Evolutionary conservation across 2,888 invertebrate species (phyloP).

Genomic region (Eilema griseolum): DNA sequence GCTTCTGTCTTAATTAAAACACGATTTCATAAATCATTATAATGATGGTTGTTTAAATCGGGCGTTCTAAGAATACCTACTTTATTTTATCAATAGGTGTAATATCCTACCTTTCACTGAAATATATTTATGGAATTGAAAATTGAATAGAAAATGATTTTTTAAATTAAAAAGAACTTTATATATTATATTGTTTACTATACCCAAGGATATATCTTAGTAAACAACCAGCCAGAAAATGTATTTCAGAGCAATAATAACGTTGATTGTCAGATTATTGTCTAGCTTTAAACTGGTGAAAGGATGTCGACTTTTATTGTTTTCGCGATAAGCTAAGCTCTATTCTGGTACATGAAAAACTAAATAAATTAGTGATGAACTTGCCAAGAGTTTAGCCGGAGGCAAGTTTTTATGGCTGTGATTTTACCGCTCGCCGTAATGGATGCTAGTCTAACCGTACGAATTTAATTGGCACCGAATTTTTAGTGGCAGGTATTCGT

Average conservation of each 20-base stretch:
- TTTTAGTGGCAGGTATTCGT: constrained; percentile 61
- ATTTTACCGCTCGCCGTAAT: constrained; percentile 52
- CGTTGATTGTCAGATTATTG: constrained; percentile 45
- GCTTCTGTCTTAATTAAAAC: constrained; percentile 70
- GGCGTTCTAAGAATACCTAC: neutral
- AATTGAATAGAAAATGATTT: too few species aligned
- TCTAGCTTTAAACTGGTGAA: constrained; percentile 22
- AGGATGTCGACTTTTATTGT: constrained; percentile 24
- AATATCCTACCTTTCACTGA: neutral
- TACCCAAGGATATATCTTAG: neutral
- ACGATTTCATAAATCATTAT: constrained; percentile 71
- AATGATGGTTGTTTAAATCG: constrained; percentile 63
- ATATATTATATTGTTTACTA: neutral
- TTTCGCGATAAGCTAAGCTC: constrained; percentile 17
- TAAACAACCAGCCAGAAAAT: neutral
- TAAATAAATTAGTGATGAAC: constrained; percentile 21
- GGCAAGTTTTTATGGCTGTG: constrained; percentile 64
- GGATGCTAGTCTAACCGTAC: constrained; percentile 63
- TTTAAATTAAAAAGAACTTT: too few species aligned
- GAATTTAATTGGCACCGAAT: constrained; percentile 79
- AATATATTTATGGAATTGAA: neutral
- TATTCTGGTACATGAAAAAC: constrained; percentile 9
- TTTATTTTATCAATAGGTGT: neutral
- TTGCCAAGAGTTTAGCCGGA: constrained; percentile 31
- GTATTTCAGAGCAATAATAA: constrained; percentile 31